These are phyloP conservation scores for Podocnemis expansa DNA, from an alignment of 2,113 vertebrate genomes.

Conservation along the genomic window DNA sequence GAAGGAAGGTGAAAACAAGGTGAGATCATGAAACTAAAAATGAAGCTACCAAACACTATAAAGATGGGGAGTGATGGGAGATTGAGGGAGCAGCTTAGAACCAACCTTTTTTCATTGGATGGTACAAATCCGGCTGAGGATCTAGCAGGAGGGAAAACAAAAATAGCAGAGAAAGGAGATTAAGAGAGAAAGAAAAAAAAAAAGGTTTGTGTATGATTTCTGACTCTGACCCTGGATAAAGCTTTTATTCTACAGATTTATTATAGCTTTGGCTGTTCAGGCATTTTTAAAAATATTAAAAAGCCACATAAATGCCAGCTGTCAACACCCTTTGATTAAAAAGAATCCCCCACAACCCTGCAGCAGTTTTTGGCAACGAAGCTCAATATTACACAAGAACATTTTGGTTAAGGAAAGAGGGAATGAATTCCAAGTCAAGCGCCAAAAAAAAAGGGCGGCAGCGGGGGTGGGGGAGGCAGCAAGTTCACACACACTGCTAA, in stretches of 20 bases:
- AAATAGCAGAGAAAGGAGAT: slow-evolving; percentile 86
- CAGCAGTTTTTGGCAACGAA: not conserved
- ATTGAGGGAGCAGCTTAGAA: slow-evolving; percentile 80
- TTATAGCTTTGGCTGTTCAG: slow-evolving; percentile 49
- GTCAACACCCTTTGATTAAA: not conserved
- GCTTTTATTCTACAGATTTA: slow-evolving; percentile 58
- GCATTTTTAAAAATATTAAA: slow-evolving; percentile 15
- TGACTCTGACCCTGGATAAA: slow-evolving; percentile 65
- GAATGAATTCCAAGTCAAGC: slow-evolving; percentile 10
- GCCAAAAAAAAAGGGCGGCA: too few species aligned
- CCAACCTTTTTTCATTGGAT: slow-evolving; percentile 99
- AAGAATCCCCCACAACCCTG: slow-evolving; percentile 8
- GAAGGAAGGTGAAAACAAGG: slow-evolving; percentile 54
- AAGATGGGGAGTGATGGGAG: slow-evolving; percentile 61
- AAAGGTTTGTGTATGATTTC: slow-evolving; percentile 69
- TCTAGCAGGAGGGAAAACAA: slow-evolving; percentile 88
- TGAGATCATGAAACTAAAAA: slow-evolving; percentile 70
- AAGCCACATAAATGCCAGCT: slow-evolving; percentile 28
- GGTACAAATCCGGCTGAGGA: slow-evolving; percentile 94
- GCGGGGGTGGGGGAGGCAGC: too few species aligned
- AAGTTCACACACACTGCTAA: not conserved
- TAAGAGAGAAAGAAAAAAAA: slow-evolving; percentile 80
- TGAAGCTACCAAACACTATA: slow-evolving; percentile 72
- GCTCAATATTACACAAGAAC: rapidly evolving
- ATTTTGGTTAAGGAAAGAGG: not conserved